Base-by-base conservation (phyloP, 2,113 vertebrate species). In the Hiodon alosoides region DNA sequence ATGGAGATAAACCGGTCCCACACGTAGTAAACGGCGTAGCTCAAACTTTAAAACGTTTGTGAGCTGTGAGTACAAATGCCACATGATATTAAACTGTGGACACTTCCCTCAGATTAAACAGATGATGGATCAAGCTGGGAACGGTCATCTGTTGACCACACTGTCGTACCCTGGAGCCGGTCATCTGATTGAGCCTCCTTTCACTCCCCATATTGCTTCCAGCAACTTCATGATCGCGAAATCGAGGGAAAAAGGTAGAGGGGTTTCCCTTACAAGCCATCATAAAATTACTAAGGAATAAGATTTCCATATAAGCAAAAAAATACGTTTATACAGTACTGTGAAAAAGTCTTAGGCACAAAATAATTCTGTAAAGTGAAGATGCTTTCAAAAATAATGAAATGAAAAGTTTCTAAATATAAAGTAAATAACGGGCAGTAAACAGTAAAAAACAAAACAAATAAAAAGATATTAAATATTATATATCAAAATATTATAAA, bases 101-200 rank as follows among this genome's bases (percentile, higher is more conserved):
- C 6, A 64, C 6, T 80, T 16, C 55, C 60, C 48, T 17, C 75
- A 92, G 91, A 90, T 92, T 14, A 82, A 82, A 78, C 77, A 83
- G 72, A 89, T 90, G 86, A 89, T 92, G 89, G 80, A 89, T 67
- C 60, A 1, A 7, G 86, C 87, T 0, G 89, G 89, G 14, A 91
- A 92, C 77, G 78, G 80, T 61, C 84, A 87, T 69, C 82, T 91
- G 69, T 78, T 92, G 72, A 89, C 88, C 3, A 4, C 84, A 14
- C 82, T 89, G 60, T 88, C 83, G 0, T 92, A 91, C 71, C 86
- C 86, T 0, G 59, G 81, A 5, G 0, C 91, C 0, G 90, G 90
- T n/a, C 91, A 92, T 76, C 81, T 91, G 48, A 90, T 92, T 0
- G 90, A 91, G 61, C 86, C 87, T 4, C 91, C 91, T 0, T 91